Base-by-base conservation (phyloP, 2,113 vertebrate genomes). In the Fukomys damarensis region DNA sequence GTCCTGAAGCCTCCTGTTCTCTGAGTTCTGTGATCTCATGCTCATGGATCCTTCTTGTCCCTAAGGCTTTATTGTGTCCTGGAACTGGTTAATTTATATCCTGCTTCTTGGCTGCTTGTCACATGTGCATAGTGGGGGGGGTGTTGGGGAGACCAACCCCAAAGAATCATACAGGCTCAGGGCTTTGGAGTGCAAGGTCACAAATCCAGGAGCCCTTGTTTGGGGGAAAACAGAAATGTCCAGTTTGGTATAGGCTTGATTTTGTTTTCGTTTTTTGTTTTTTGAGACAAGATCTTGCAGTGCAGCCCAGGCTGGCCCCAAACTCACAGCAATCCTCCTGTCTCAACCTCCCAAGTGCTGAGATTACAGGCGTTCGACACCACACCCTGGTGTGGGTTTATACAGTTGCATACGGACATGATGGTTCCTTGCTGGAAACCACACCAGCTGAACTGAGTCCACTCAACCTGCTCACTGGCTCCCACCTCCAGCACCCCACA, bases 231-330 rank as follows among this genome's bases (percentile, higher is more conserved):
- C 16, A 7, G 72, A 30, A 65, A n/a, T 6, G 28, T 74, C 32
- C 77, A 35, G 35, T 35, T 56, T 10, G 4, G 2, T 24, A 0
- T 17, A 30, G 56, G 17, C 1, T 19, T 13, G n/a, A n/a, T n/a
- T n/a, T n/a, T n/a, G n/a, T 35, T 65, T 61, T 61, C 12, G n/a
- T 68, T 7, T 68, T n/a, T 6, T 7, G 2, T 17, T 68, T n/a
- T n/a, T 68, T n/a, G 35, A 68, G 66, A 68, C 66, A 68, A 13
- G 16, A 0, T n/a, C n/a, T 70, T 22, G 8, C 35, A 22, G 17
- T 38, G 2, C 22, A 38, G 66, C 66, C n/a, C 61, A 63, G 61
- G 28, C 26, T 63, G 26, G 61, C 61, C 61, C 26, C 61, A 30
- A 63, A 63, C 61, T 30, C 35, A 22, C 19, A 4, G 35, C 2